These are phyloP conservation scores for Medauroidea extradentata DNA, from an alignment of 1,140 invertebrate genomes.

Conservation along the genomic window DNA sequence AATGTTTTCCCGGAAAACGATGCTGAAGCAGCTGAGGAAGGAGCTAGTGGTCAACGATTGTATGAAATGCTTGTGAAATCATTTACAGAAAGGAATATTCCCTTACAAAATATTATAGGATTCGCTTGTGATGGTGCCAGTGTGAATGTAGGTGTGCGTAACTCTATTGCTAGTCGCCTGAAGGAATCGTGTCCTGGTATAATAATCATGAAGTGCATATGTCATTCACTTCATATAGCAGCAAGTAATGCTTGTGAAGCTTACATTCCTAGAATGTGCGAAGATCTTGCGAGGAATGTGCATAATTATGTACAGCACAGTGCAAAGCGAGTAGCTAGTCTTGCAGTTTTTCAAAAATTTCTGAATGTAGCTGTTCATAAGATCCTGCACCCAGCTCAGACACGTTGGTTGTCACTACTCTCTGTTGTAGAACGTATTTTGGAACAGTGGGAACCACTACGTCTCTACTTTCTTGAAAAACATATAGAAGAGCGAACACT, in stretches of 20 bases:
- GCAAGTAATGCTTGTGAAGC: conserved; percentile 36
- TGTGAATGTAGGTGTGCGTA: conserved; percentile 35
- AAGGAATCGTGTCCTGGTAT: conserved; percentile 30
- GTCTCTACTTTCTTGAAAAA: conserved; percentile 32
- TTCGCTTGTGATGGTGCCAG: conserved; percentile 30
- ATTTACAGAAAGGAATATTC: conserved; percentile 22
- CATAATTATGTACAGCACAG: conserved; percentile 30
- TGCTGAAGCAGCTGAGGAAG: conserved; percentile 28
- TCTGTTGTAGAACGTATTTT: conserved; percentile 36
- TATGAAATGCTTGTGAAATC: conserved; percentile 23
- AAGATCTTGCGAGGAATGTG: conserved; percentile 28
- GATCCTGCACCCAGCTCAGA: conserved; percentile 36
- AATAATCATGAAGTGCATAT: conserved; percentile 37
- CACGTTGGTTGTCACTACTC: conserved; percentile 39
- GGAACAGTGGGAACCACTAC: conserved; percentile 35
- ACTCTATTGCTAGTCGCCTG: conserved; percentile 33
- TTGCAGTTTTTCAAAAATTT: conserved; percentile 34
- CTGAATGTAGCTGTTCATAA: conserved; percentile 32
- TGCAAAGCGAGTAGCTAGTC: conserved; percentile 29
- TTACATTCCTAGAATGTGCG: conserved; percentile 9
- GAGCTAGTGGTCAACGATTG: conserved; percentile 28
- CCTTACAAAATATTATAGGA: too few relatives aligned
- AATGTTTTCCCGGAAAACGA: conserved; percentile 28
- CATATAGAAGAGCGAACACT: conserved; percentile 14
- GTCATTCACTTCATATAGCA: conserved; percentile 37